Percentiles rank a stretch among this genome's conserved stretches.
Evolutionary conservation across 2,797 vertebrate species (phyloP).

Genomic region (Falco peregrinus): DNA sequence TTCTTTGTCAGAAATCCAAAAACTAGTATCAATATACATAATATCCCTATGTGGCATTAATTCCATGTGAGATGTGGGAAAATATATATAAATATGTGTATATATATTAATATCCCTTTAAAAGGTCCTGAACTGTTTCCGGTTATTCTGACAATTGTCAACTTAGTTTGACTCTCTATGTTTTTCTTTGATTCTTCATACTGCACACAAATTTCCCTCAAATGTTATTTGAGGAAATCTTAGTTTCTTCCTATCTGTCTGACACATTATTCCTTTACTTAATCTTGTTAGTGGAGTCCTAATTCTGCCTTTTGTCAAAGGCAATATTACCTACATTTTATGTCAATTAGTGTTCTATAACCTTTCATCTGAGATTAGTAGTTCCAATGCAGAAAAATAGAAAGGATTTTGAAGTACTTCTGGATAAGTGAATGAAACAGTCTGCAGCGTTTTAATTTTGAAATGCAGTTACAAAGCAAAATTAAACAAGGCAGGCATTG

Average conservation of each 20-base stretch:
- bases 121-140: not conserved
- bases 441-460: not conserved
- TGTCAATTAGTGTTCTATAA: not conserved
- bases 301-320: constrained; percentile 14
- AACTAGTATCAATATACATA: not conserved
- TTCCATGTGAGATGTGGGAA: not conserved
- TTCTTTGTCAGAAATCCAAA: not conserved
- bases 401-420: not conserved
- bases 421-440: not conserved
- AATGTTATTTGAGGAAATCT: not conserved
- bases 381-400: not conserved
- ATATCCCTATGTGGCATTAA: not conserved
- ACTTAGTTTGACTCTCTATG: not conserved
- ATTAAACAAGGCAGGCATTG: not conserved
- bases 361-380: not conserved
- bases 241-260: not conserved
- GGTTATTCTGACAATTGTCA: not conserved
- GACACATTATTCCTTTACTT: not conserved
- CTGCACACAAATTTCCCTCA: not conserved
- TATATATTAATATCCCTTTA: not conserved
- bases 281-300: not conserved
- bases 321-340: not conserved
- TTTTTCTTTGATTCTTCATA: not conserved
- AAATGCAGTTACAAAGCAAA: not conserved
- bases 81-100: too few relatives aligned